phyloP scores from a whole-genome alignment of 2,888 invertebrate species.

The Embidobia sp. region DNA sequence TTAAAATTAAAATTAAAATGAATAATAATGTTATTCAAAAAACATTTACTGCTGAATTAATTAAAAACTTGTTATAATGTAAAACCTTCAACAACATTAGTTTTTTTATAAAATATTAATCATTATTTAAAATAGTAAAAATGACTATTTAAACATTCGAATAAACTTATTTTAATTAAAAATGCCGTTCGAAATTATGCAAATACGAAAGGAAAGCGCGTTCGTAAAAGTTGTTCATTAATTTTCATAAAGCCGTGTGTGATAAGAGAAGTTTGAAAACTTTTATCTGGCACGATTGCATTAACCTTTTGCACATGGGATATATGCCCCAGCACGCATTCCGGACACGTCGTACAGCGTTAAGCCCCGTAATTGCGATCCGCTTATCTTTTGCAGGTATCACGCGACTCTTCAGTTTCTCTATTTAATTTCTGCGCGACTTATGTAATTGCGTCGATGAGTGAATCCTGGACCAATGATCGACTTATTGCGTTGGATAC shows the following conservation, averaged over 20 bases:
- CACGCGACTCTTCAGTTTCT: conserved; percentile 57
- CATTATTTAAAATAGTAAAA: background rate
- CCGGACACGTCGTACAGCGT: conserved; percentile 63
- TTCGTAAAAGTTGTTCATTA: conserved; percentile 54
- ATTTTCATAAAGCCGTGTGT: conserved; percentile 59
- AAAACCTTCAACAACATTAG: too few relatives aligned
- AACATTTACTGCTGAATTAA: too few relatives aligned
- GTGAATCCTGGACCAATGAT: conserved; percentile 16
- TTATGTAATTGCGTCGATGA: conserved; percentile 50
- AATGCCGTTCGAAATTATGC: conserved; percentile 44
- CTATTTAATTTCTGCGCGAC: conserved; percentile 48
- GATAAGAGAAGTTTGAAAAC: conserved; percentile 64
- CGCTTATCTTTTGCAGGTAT: conserved; percentile 64
- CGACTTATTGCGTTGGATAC: conserved; percentile 6
- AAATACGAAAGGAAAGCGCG: conserved; percentile 28
- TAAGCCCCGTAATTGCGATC: conserved; percentile 63
- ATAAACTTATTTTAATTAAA: conserved; percentile 32
- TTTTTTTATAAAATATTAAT: background rate
- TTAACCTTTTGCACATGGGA: conserved; percentile 60
- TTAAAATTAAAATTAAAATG: too few relatives aligned
- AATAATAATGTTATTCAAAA: too few relatives aligned
- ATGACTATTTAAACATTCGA: background rate
- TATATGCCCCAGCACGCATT: conserved; percentile 54
- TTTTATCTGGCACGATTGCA: conserved; percentile 64
- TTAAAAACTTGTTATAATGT: too few relatives aligned